A percentile compares a stretch with the other conserved stretches of the same genome.
Evolutionary conservation across 64 coral and sea anemone genomes (phyloP).

Genomic region (Cladopsammia gracilis): DNA sequence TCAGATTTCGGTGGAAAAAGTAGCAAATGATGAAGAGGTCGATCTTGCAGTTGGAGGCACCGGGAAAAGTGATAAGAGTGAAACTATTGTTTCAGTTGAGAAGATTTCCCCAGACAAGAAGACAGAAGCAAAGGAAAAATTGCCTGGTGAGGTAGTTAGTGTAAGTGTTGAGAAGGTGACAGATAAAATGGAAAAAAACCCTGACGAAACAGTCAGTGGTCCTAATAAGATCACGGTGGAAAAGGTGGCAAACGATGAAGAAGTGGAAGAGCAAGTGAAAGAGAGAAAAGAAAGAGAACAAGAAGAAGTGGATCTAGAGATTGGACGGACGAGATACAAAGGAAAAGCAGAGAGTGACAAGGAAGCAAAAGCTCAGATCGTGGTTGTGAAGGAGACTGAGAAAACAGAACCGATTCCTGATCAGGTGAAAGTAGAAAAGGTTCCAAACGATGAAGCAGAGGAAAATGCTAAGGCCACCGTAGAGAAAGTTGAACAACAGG

Average conservation of each 20-base stretch:
- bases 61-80: background rate
- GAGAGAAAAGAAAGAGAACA: background rate
- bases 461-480: background rate
- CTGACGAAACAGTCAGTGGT: background rate
- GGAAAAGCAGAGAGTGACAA: background rate
- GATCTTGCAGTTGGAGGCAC: background rate
- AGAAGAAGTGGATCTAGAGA: constrained; percentile 17
- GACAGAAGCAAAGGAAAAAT: background rate
- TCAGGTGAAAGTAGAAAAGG: background rate
- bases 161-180: background rate
- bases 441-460: background rate
- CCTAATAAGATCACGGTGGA: background rate
- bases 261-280: background rate
- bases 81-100: background rate
- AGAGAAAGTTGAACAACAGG: background rate
- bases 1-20: background rate
- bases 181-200: background rate
- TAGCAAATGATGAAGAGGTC: background rate
- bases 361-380: background rate
- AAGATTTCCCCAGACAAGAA: background rate
- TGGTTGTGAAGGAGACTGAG: background rate
- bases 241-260: background rate
- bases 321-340: background rate
- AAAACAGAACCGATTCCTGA: background rate
- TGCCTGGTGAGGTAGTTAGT: background rate